Percentiles rank a stretch among this genome's conserved stretches.
Evolutionary conservation across 2,113 vertebrate genomes (phyloP).

Genomic region (Triplophysa tibetana): DNA sequence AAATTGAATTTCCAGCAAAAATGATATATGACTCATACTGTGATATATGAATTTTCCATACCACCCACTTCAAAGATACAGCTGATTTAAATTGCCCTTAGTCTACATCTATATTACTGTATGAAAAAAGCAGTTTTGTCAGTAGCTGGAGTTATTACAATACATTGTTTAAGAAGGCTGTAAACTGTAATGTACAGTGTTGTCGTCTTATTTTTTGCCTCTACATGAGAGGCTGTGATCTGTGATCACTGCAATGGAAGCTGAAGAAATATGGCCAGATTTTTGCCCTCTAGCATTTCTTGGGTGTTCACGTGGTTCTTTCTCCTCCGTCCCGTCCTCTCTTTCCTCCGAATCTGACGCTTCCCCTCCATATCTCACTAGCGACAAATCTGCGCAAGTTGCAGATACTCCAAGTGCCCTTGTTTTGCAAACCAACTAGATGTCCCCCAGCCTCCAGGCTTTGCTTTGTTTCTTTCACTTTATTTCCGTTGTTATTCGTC

Average conservation of each 20-base stretch:
- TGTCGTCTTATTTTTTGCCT: constrained; percentile 24
- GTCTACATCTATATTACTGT: neutral
- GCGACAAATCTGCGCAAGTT: constrained; percentile 40
- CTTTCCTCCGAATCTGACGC: neutral
- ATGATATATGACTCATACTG: neutral
- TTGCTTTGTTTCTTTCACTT: constrained; percentile 15
- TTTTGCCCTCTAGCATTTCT: constrained; percentile 47
- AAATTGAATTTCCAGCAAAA: too few species aligned
- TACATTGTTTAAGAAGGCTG: neutral
- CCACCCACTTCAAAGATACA: neutral
- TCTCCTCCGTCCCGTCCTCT: neutral
- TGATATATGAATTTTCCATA: too few species aligned
- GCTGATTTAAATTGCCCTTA: neutral
- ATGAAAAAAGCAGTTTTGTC: neutral
- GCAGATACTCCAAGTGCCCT: neutral
- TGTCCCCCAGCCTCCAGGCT: constrained; percentile 4
- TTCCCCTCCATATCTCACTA: constrained; percentile 7
- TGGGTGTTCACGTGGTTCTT: constrained; percentile 11
- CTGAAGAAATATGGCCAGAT: constrained; percentile 51
- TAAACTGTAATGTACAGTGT: neutral
- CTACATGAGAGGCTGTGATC: constrained; percentile 31
- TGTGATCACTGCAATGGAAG: constrained; percentile 42
- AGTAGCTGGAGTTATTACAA: neutral
- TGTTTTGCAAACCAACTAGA: constrained; percentile 6
- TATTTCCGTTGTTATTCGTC: constrained; percentile 20